These are phyloP conservation scores for Poecilia latipinna DNA, from an alignment of 2,113 vertebrate species.

Conservation along the genomic window DNA sequence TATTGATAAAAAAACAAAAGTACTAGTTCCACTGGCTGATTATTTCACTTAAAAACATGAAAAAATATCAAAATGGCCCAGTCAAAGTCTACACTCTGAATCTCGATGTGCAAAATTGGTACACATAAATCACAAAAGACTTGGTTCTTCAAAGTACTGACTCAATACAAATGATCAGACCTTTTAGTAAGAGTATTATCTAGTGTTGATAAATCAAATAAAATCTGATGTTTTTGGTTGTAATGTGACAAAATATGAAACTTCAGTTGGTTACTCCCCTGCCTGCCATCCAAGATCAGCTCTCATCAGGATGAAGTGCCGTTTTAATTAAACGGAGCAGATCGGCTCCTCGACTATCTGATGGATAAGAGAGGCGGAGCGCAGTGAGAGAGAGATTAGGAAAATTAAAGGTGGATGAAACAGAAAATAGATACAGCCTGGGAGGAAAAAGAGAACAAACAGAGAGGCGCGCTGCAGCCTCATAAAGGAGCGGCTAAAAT, in stretches of 20 bases:
- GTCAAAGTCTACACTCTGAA: no score
- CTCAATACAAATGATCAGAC: background rate
- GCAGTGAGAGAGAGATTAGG: slow-evolving; percentile 29
- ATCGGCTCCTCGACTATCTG: slow-evolving; percentile 51
- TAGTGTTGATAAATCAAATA: background rate
- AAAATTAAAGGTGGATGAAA: slow-evolving; percentile 24
- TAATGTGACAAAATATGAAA: background rate
- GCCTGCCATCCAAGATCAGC: slow-evolving; percentile 50
- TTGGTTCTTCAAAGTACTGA: background rate
- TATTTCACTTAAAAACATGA: no score
- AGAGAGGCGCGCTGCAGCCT: slow-evolving; percentile 23
- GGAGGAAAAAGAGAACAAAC: slow-evolving; percentile 18
- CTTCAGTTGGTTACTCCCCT: slow-evolving; percentile 9
- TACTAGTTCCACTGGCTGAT: no score
- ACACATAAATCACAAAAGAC: background rate
- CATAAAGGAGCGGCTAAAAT: slow-evolving; percentile 39
- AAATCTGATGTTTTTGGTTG: background rate
- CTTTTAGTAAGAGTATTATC: no score
- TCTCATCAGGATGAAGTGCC: slow-evolving; percentile 56
- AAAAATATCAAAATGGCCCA: no score
- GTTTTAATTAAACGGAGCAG: slow-evolving; percentile 73
- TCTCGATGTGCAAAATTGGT: background rate
- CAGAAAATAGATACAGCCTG: slow-evolving; percentile 2
- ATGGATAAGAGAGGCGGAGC: slow-evolving; percentile 44
- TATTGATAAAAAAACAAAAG: no score